Evolutionary conservation across 2,888 invertebrate species (phyloP), one percentile per base, ranked within the genome.

Genomic region (Hyles lineata): DNA sequence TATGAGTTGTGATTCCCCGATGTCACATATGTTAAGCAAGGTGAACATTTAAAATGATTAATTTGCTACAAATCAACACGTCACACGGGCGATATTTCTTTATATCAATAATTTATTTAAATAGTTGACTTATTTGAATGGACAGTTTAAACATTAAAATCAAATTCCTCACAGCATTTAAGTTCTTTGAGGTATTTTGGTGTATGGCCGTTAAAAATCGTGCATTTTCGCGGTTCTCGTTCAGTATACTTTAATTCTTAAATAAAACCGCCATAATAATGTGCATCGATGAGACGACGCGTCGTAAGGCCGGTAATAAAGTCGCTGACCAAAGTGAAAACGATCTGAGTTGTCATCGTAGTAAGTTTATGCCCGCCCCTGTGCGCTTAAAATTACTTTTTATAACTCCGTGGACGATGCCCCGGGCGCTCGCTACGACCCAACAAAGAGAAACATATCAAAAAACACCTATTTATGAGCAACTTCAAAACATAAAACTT

Each of bases 321-420:
- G 83, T 84, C 83, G 79, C 79, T 82, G 83, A 78, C 82, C 82
- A 78, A 82, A 86, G 89, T 86, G 88, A 88, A 91, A 89, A 90
- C 89, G 89, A 91, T 89, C 84, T 87, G 79, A 81, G 84, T 85
- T 91, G 92, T 92, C 92, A 92, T 90, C 92, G 86, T 80, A 83
- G 80, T 80, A 84, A 85, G 85, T 91, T 91, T 92, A 90, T 89
- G 83, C 78, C 78, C 82, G 75, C 80, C 85, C 81, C 83, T 77
- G 67, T 67, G 67, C 67, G 50, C 50, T 67, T 67, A 67, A 67
- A 67, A 67, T 67, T 50, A 67, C 50, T 67, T 67, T 67, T 67
- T 67, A 67, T 67, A 67, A 50, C 67, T 67, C 43, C 43, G 67
- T 67, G 67, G 67, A 43, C 50, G 23, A 50, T 67, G 50, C 50